A percentile compares a stretch with the other conserved stretches of the same genome.
Evolutionary conservation across 2,113 vertebrate species (phyloP).

Genomic region (Zosterops pallidus): DNA sequence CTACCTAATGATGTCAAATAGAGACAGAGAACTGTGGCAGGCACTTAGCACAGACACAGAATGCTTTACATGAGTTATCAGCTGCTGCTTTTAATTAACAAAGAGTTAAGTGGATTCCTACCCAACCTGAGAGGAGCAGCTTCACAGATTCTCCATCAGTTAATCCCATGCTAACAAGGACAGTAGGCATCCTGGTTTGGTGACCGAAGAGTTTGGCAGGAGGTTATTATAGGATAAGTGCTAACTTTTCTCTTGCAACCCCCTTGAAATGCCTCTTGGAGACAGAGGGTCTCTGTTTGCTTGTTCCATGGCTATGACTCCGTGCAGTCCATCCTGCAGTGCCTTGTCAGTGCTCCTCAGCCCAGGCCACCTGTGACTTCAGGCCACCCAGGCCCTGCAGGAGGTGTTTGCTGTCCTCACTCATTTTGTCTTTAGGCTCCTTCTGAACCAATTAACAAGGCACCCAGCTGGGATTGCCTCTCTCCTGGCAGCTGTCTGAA

Average conservation of each 20-base stretch:
- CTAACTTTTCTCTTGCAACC: neutral
- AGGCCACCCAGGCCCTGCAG: neutral
- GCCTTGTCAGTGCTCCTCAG: neutral
- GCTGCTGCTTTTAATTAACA: slow-evolving; percentile 31
- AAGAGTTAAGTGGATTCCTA: neutral
- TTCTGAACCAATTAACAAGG: neutral
- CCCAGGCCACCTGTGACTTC: neutral
- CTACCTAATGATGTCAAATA: neutral
- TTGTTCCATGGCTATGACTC: neutral
- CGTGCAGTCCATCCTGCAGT: rapidly evolving
- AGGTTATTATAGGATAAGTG: neutral
- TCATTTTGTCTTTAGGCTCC: neutral
- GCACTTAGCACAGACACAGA: neutral
- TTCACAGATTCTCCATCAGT: neutral
- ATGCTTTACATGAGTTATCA: neutral
- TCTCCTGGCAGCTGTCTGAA: neutral
- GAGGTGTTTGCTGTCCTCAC: neutral
- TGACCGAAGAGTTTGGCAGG: neutral
- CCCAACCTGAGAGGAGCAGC: neutral
- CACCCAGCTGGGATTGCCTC: neutral
- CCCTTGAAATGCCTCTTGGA: neutral
- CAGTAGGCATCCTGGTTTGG: rapidly evolving
- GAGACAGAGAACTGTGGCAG: neutral
- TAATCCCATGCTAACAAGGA: neutral
- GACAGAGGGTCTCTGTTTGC: neutral